Base-by-base conservation (phyloP, 2,888 invertebrate species). In the Drosophila fulvimacula region DNA sequence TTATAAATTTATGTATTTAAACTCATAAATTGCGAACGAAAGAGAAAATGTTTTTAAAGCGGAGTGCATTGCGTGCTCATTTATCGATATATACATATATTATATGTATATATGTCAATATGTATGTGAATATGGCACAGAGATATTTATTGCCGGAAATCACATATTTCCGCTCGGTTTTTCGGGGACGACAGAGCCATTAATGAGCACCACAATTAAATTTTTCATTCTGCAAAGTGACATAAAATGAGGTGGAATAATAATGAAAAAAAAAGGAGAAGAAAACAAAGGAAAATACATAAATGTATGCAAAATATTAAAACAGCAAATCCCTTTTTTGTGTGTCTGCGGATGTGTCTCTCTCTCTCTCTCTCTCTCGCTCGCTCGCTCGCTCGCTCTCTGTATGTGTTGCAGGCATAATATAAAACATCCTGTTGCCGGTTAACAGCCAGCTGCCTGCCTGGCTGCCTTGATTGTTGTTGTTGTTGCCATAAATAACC, bases 381-480 rank as follows among this genome's bases (percentile, higher is more conserved):
- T n/a, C n/a, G n/a, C n/a, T n/a, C n/a, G n/a, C n/a, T 34, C 15
- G 21, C 27, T 17, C 53, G 13, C 24, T 56, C 53, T 51, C 57
- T 80, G 68, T 69, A 71, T 79, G 76, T 81, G 81, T 76, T 76
- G 38, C 67, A 55, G 67, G 74, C 74, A 81, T 86, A 83, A 86
- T 86, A 83, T 83, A 74, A 83, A 82, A 83, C 79, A 86, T 82
- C 82, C 82, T 83, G 82, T 86, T 86, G 81, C 81, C 79, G 77
- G 74, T 71, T 66, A 76, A 63, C 67, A 75, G 57, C 38, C 49
- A 49, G 48, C 58, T 68, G 60, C 21, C 60, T 44, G 69, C 11
- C n/a, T 58, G 59, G 5, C 11, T 58, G 61, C 60, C 30, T 36
- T 36, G 44, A 11, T 59, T 46, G 36, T 59, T 66, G 51, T 42